Evolutionary conservation across 2,113 vertebrate species (phyloP).

Genomic region (Cynoglossus semilaevis): DNA sequence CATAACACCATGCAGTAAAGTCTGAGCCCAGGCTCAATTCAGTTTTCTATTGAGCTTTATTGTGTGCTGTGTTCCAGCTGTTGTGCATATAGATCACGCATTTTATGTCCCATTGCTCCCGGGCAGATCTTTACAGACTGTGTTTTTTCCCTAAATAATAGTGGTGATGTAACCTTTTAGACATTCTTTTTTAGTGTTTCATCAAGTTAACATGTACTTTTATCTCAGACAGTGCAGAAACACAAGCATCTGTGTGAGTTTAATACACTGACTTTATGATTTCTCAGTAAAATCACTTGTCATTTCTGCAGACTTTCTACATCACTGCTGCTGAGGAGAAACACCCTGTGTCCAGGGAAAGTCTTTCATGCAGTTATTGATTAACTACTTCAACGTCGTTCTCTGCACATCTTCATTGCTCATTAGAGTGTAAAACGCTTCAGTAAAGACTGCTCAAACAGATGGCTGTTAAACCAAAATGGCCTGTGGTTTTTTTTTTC

Average conservation of each 20-base stretch:
- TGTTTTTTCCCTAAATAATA: no score
- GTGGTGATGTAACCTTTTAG: no score
- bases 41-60: constrained; percentile 5
- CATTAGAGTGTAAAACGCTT: background rate
- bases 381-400: background rate
- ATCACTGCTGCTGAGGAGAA: constrained; percentile 13
- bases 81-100: background rate
- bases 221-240: no score
- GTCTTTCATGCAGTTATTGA: constrained; percentile 5
- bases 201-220: no score
- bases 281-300: constrained; percentile 3
- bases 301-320: constrained; percentile 4
- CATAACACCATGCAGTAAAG: constrained; percentile 1
- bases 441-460: background rate
- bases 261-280: background rate
- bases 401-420: no score
- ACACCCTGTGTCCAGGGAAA: background rate
- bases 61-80: background rate
- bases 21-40: background rate
- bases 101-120: background rate
- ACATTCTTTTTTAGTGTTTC: no score
- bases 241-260: background rate
- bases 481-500: no score
- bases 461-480: no score
- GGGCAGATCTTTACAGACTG: background rate